Evolutionary conservation across 2,888 invertebrate species (phyloP), one percentile per base, ranked within the genome.

Genomic region (Chrysodeixis includens): DNA sequence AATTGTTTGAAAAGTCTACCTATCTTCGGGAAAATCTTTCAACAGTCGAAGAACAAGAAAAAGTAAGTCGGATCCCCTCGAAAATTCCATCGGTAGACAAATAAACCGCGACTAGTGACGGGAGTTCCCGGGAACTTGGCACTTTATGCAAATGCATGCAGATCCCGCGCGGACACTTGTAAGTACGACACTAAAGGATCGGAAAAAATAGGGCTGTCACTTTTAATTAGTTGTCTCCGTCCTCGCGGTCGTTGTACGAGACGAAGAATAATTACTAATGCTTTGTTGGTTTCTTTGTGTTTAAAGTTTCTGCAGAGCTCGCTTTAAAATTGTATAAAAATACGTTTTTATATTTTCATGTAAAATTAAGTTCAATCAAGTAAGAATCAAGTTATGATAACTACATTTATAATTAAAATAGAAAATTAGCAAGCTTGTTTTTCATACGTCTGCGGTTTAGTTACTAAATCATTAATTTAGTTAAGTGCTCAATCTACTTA

Each of bases 91-190:
- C 63, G 55, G 61, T 64, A 63, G 69, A 75, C 69, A 76, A 82
- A 82, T 76, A 79, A 83, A 83, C 72, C 68, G 56, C 69, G 54
- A 71, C 61, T 68, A 68, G 75, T 78, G 81, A 80, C 78, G 76
- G 74, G 81, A 79, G 85, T 82, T 80, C 77, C 76, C 82, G 71
- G 70, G 65, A 76, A 85, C 83, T 82, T 80, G 75, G 78, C 76
- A 82, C 86, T 88, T 90, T 89, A 92, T 91, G 90, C 85, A 88
- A 92, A 92, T 91, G 77, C 88, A 91, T 92, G 89, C 84, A 91
- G 87, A 92, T 90, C 81, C 75, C 64, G 66, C 64, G 66, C 76
- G 74, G 83, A 86, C 86, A 85, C 86, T 88, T 84, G 83, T 82
- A 75, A 79, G 69, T 73, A 63, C 72, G 68, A 67, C 74, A 74